A percentile compares a stretch with the other conserved stretches of the same genome.
Evolutionary conservation across 2,113 vertebrate genomes (phyloP).

Genomic region (Chloropsis cyanopogon): DNA sequence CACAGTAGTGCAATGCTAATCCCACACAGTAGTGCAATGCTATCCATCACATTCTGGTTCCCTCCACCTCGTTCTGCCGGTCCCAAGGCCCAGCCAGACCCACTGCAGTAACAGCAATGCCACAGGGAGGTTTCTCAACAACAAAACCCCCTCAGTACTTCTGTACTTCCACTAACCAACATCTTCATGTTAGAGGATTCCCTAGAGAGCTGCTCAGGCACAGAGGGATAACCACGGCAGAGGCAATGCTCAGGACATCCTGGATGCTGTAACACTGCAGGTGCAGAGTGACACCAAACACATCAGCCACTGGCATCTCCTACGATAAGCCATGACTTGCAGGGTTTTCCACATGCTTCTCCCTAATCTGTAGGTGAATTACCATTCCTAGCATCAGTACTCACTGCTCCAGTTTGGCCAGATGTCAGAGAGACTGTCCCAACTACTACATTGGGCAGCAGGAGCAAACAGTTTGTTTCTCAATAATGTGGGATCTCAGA

Average conservation of each 20-base stretch:
- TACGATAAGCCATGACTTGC: neutral
- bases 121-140: neutral
- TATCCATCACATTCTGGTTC: neutral
- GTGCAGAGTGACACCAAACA: neutral
- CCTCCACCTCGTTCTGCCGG: neutral
- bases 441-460: neutral
- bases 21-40: neutral
- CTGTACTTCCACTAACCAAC: neutral
- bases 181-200: neutral
- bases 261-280: fast-evolving
- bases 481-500: neutral
- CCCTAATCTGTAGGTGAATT: neutral
- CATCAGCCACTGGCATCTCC: neutral
- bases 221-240: neutral
- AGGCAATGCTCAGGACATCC: neutral
- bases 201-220: neutral
- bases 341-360: neutral
- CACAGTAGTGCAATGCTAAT: neutral
- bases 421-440: neutral
- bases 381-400: neutral
- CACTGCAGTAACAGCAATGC: neutral
- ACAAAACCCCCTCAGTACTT: neutral
- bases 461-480: neutral
- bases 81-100: neutral
- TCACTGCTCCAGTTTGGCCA: slow-evolving; percentile 28